These are phyloP conservation scores for Apodemus agrarius DNA, from an alignment of 2,797 vertebrate species.

Conservation along the genomic window DNA sequence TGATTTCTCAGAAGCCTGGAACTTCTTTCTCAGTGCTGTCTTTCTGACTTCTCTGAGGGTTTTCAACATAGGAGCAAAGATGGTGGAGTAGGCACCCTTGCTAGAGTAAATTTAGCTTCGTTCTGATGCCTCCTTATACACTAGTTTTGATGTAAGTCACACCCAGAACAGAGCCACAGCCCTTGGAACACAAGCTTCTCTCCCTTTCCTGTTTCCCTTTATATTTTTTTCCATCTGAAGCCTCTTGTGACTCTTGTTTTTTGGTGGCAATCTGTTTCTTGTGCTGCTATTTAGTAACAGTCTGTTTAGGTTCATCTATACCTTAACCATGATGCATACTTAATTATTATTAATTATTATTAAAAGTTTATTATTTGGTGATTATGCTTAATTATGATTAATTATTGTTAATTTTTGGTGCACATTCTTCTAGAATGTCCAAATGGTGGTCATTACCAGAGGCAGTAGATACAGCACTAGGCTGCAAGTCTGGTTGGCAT, in stretches of 20 bases:
- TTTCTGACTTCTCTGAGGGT: background rate
- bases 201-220: background rate
- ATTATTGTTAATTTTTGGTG: background rate
- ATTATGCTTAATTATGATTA: too few species aligned
- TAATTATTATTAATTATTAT: too few species aligned
- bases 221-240: background rate
- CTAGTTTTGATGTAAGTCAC: fast-evolving
- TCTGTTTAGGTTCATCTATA: background rate
- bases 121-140: fast-evolving
- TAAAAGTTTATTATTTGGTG: too few species aligned
- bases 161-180: fast-evolving
- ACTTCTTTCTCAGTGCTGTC: background rate
- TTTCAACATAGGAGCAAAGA: background rate
- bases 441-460: background rate
- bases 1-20: fast-evolving
- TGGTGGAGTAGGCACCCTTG: fast-evolving
- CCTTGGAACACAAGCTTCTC: background rate
- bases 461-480: fast-evolving
- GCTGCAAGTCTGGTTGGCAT: fast-evolving
- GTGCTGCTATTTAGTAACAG: too few species aligned
- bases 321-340: background rate
- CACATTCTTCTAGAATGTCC: background rate
- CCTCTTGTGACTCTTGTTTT: fast-evolving
- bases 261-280: too few species aligned
- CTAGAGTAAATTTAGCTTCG: fast-evolving